Base-by-base conservation (phyloP, 2,113 vertebrate species). In the Sterrhoptilus dennistouni region DNA sequence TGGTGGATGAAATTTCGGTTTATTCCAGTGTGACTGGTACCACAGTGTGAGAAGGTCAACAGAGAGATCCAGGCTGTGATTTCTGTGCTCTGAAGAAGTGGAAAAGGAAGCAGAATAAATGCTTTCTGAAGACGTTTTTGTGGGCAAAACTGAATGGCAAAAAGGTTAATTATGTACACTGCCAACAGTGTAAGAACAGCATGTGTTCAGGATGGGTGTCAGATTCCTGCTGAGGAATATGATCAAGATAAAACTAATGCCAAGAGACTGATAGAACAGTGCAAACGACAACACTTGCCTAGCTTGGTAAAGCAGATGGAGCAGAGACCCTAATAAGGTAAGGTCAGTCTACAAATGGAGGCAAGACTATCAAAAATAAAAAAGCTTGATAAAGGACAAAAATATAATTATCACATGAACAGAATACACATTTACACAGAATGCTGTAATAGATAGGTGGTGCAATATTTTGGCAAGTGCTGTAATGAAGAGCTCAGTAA, bases 161-260 rank as follows among this genome's bases (percentile, higher is more conserved):
- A 91, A 80, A 94, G 95, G 90, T 95, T 95, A 96, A 96, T 87
- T 87, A 89, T 82, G 93, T 95, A 89, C 94, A 86, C 38, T 56
- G 91, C 79, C 72, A 95, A 22, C 33, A 63, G 56, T 52, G 56
- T 89, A 87, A 78, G 64, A 93, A 64, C 96, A 95, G 83, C 86
- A 35, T 92, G 93, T 81, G 80, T 44, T 92, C 64, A 17, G 63
- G 66, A 86, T 0, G 2, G 71, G 90, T 95, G 89, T 95, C 50
- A 83, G 83, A 57, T 50, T 95, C 83, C 94, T 90, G 83, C 91
- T 90, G 93, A 93, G 87, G 47, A 96, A 71, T 84, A 78, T 66
- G 93, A 96, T 95, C 79, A 95, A 90, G 90, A 89, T 81, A 84
- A 93, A 97, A 92, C 80, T 95, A 96, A 93, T 87, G 86, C 91